phyloP scores from a whole-genome alignment of 2,113 vertebrate species.

The Serilophus lunatus region DNA sequence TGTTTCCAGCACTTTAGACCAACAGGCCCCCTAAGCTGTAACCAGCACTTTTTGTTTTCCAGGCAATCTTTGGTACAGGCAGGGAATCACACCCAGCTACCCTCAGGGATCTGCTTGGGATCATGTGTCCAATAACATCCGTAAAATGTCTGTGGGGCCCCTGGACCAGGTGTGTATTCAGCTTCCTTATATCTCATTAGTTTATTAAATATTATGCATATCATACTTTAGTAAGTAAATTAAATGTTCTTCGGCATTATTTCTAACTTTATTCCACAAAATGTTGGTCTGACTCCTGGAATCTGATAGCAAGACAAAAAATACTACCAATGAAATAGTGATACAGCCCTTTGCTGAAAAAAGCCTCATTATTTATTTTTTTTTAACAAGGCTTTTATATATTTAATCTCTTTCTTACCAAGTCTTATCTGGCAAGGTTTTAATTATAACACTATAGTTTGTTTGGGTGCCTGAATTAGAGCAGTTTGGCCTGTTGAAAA shows the following conservation, averaged over 20 bases:
- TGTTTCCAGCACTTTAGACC: not conserved
- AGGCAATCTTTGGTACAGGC: constrained; percentile 93
- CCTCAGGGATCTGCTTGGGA: constrained; percentile 93
- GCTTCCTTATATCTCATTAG: not conserved
- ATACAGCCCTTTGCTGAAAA: not conserved
- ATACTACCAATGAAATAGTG: not conserved
- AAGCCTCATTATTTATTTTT: not conserved
- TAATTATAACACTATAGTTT: not conserved
- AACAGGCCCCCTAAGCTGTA: not conserved
- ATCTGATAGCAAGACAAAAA: not conserved
- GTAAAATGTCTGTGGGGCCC: constrained; percentile 89
- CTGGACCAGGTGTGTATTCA: constrained; percentile 87
- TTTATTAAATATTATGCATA: not conserved
- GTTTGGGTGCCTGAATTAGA: not conserved
- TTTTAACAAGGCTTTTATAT: not conserved
- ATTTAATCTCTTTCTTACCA: not conserved
- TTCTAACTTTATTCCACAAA: not conserved
- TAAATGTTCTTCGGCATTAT: not conserved
- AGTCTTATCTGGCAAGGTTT: not conserved
- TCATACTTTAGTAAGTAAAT: not conserved
- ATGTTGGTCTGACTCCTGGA: not conserved
- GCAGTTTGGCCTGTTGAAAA: not conserved
- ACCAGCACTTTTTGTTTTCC: not conserved
- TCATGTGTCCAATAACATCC: constrained; percentile 93
- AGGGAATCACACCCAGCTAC: constrained; percentile 89